Evolutionary conservation across 2,113 vertebrate genomes (phyloP).

Genomic region (Neolamprologus devosi): DNA sequence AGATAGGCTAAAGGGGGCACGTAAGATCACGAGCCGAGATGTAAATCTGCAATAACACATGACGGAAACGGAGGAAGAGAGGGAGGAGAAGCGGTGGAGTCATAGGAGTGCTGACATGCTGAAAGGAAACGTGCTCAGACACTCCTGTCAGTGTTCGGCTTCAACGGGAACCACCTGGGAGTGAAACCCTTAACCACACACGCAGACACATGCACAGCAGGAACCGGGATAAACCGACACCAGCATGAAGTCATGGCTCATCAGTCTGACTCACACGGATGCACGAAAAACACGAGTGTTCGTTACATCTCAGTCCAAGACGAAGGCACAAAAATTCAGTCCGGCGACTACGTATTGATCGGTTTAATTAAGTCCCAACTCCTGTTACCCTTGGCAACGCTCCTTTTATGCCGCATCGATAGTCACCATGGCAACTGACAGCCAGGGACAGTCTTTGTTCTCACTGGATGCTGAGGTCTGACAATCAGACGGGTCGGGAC

Average conservation of each 20-base stretch:
- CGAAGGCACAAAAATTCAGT: not conserved
- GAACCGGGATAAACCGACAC: not conserved
- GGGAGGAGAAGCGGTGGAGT: not conserved
- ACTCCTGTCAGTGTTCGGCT: not conserved
- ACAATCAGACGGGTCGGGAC: not conserved
- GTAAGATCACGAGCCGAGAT: not conserved
- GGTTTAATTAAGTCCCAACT: constrained; percentile 58
- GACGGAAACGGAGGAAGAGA: not conserved
- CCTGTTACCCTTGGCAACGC: constrained; percentile 67
- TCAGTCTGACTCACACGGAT: not conserved
- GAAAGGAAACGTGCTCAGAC: constrained; percentile 9
- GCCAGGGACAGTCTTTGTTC: constrained; percentile 10
- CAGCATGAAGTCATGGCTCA: not conserved
- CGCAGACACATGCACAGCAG: not conserved
- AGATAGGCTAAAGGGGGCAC: not conserved
- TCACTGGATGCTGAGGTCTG: constrained; percentile 6
- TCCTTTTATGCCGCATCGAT: constrained; percentile 53
- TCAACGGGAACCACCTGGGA: constrained; percentile 10
- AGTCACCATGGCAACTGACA: constrained; percentile 68
- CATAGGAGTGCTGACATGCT: constrained; percentile 1
- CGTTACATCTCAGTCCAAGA: not conserved
- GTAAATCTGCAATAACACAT: not conserved
- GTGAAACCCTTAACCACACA: not conserved
- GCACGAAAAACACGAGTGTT: not conserved
- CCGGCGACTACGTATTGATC: constrained; percentile 40